Evolutionary conservation across 2,888 invertebrate species (phyloP), one percentile per base, ranked within the genome.

Genomic region (Galerucella calmariensis): DNA sequence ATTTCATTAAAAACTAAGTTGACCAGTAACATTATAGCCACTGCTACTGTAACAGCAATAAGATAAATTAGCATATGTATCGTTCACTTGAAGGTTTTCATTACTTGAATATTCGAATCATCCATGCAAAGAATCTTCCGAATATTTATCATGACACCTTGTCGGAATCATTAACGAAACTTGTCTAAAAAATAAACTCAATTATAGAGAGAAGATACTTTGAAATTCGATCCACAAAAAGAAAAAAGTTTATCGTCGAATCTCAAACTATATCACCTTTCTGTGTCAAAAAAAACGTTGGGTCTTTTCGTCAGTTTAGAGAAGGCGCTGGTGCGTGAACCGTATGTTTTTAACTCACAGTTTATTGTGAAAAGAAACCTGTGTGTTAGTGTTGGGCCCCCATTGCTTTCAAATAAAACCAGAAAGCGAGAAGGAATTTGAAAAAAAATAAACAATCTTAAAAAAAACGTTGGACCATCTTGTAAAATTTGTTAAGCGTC

Each of bases 211-310:
- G 14, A 27, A 56, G 35, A 41, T 69, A 69, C 61, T 59, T 69
- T 27, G 58, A 69, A 69, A 69, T 51, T 0, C 24, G 67, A 67
- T 67, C 20, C 62, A 62, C 14, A 62, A 14, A 41, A 53, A 27
- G 27, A 27, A 67, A 24, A 27, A 9, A 27, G 27, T 62, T 59
- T 24, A 62, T 69, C 69, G 35, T 20, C 10, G 12, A 35, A 69
- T 69, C 59, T 69, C 69, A 59, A 69, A 69, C 41, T 69, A 20
- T 20, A 41, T 69, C 69, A 62, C 69, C 69, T 69, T 44, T 46
- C 62, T 20, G 27, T 69, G 69, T 58, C 51, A 69, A 51, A 69
- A 59, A 24, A 41, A 46, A 41, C 46, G 14, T 24, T 35, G 61
- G 27, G 6, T 46, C n/a, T 69, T 69, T 69, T 69, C 20, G 27